Evolutionary conservation across 2,113 vertebrate genomes (phyloP).

Genomic region (Brevimyrus niger): DNA sequence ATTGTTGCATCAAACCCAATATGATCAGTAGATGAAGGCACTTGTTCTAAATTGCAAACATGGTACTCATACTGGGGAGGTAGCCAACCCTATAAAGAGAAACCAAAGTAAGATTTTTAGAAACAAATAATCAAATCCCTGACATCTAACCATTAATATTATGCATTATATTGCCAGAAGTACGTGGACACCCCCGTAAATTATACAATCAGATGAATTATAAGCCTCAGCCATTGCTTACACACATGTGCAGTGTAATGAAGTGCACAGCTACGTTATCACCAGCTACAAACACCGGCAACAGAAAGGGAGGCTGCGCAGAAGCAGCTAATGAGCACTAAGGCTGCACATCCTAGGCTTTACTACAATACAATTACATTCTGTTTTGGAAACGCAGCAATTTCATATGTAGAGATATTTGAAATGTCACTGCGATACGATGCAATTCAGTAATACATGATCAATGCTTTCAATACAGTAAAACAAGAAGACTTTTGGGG

Average conservation of each 20-base stretch:
- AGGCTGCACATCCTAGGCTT: not conserved
- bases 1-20: not conserved
- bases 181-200: not conserved
- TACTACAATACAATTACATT: not conserved
- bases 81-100: not conserved
- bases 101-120: not conserved
- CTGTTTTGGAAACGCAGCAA: not conserved
- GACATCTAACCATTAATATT: not conserved
- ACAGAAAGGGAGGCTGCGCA: not conserved
- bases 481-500: not conserved
- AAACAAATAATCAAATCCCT: not conserved
- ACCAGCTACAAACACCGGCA: not conserved
- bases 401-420: not conserved
- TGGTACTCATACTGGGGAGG: not conserved
- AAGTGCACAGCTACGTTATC: not conserved
- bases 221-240: not conserved
- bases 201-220: not conserved
- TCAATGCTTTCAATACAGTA: not conserved
- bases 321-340: not conserved
- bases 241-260: not conserved
- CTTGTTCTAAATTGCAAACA: not conserved
- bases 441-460: not conserved
- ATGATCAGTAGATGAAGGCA: not conserved
- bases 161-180: not conserved
- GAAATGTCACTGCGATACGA: not conserved